Conservation (phyloP, 1,140 invertebrate species). For the Bilobella aurantiaca region DNA sequence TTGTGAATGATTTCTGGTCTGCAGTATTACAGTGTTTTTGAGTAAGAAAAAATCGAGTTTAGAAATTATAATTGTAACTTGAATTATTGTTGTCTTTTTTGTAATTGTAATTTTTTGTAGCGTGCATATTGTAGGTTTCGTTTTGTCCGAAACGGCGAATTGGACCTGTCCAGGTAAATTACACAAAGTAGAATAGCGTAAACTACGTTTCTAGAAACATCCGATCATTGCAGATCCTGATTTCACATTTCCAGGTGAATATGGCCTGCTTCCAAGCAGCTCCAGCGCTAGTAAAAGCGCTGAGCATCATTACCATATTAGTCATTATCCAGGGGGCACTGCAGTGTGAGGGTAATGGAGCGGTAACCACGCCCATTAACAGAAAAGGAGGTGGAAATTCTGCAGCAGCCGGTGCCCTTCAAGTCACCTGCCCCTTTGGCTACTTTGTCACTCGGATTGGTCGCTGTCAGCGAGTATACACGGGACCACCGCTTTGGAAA, state of each 20-base stretch:
- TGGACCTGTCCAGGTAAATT: neutral
- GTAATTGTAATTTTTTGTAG: neutral
- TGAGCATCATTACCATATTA: neutral
- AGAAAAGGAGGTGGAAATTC: neutral
- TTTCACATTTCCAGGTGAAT: no score
- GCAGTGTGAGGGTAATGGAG: neutral
- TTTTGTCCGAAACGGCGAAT: neutral
- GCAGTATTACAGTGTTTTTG: no score
- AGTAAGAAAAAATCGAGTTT: no score
- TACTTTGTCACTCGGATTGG: neutral
- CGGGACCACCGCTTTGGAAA: neutral
- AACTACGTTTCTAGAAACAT: no score
- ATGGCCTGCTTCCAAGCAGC: no score
- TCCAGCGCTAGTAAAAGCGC: no score
- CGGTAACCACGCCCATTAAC: neutral
- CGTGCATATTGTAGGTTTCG: neutral
- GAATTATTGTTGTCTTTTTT: neutral
- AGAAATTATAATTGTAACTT: no score
- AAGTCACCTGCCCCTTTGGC: neutral
- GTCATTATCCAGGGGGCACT: neutral
- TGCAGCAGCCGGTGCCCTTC: neutral
- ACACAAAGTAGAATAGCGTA: no score
- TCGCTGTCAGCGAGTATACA: neutral
- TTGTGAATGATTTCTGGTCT: no score
- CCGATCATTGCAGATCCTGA: no score